Percentiles rank a stretch among this genome's conserved stretches.
These are phyloP conservation scores for Podarcis raffonei DNA, from an alignment of 2,113 vertebrate species.

Conservation along the genomic window DNA sequence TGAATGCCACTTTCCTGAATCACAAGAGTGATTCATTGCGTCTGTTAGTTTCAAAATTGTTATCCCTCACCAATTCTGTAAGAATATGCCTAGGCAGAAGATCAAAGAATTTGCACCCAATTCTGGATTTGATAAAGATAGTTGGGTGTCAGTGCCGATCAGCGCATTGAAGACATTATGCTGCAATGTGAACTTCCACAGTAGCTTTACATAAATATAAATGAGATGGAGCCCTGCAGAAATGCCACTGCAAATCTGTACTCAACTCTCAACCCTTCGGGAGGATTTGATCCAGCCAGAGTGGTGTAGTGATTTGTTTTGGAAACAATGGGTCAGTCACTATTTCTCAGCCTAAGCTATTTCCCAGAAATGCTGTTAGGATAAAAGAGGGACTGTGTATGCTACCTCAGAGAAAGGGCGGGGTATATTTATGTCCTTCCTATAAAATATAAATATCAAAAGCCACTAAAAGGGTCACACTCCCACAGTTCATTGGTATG, in stretches of 20 bases:
- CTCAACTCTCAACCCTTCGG: neutral
- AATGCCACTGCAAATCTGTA: neutral
- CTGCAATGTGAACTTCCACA: neutral
- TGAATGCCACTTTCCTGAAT: neutral
- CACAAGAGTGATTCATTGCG: neutral
- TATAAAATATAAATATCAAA: neutral
- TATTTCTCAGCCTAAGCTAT: neutral
- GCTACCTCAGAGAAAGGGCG: neutral
- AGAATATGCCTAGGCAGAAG: neutral
- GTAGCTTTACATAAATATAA: neutral
- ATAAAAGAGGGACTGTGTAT: neutral
- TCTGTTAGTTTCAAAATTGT: no score
- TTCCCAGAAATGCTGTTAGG: neutral
- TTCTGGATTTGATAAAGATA: neutral
- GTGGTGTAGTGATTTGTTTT: neutral
- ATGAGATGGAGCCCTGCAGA: neutral
- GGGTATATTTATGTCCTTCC: neutral
- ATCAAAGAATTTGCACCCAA: neutral
- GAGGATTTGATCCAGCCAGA: neutral
- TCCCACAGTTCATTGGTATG: neutral
- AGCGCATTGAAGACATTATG: neutral
- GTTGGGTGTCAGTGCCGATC: neutral
- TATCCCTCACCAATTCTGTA: neutral
- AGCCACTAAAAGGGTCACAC: neutral
- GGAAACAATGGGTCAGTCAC: neutral